A percentile compares a stretch with the other conserved stretches of the same genome.
phyloP scores from a whole-genome alignment of 2,797 vertebrate genomes.

The Sciurus carolinensis region DNA sequence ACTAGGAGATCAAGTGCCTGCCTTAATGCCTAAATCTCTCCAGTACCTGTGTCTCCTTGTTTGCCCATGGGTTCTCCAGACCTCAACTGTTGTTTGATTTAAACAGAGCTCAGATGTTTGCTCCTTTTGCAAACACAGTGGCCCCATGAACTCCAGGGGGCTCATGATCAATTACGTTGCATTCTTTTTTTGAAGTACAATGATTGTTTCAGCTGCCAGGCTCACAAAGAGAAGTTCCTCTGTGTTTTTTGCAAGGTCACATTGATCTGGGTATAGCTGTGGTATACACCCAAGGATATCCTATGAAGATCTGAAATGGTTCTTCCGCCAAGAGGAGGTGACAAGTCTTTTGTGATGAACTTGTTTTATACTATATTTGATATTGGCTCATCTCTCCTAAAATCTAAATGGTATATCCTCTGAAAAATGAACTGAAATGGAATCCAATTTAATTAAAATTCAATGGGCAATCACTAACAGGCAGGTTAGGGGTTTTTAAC shows the following conservation, averaged over 20 bases:
- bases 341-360: not conserved
- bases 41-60: not conserved
- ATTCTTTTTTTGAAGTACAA: slow-evolving; percentile 63
- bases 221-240: slow-evolving; percentile 48
- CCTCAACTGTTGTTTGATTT: slow-evolving; percentile 31
- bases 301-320: not conserved
- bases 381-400: not conserved
- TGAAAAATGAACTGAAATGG: slow-evolving; percentile 14
- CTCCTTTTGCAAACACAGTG: slow-evolving; percentile 23
- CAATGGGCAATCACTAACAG: not conserved
- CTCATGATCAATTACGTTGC: slow-evolving; percentile 50
- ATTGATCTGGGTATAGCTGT: not conserved
- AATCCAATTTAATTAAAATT: slow-evolving; percentile 65
- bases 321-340: not conserved
- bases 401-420: not conserved
- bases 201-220: slow-evolving; percentile 27
- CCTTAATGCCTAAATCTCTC: not conserved
- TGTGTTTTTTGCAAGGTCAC: slow-evolving; percentile 38
- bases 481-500: not conserved
- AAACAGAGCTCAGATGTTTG: not conserved
- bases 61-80: not conserved
- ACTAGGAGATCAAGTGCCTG: not conserved
- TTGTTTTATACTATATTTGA: slow-evolving; percentile 28
- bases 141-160: slow-evolving; percentile 16
- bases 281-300: not conserved